A percentile compares a stretch with the other conserved stretches of the same genome.
phyloP scores from a whole-genome alignment of 2,888 invertebrate species.

The Pammene aurita region DNA sequence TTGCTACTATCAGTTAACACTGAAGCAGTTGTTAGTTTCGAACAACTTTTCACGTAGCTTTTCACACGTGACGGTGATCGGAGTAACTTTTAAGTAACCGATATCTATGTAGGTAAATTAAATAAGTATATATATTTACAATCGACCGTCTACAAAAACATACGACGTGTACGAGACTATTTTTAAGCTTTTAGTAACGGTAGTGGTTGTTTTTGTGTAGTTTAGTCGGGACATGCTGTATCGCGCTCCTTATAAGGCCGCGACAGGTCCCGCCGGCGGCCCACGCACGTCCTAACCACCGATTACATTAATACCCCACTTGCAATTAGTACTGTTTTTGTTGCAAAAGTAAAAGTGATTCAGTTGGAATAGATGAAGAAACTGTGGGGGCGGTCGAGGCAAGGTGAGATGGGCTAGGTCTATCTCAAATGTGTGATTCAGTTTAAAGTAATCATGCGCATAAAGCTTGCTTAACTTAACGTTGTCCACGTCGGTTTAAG shows the following conservation, averaged over 20 bases:
- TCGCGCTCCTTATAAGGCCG: slow-evolving; percentile 18
- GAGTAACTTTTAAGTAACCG: too few relatives aligned
- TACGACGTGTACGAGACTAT: background rate
- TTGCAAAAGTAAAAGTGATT: slow-evolving; percentile 32
- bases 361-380: slow-evolving; percentile 11
- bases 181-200: background rate
- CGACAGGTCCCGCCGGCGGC: slow-evolving; percentile 22
- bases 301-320: slow-evolving; percentile 17
- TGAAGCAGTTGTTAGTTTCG: too few relatives aligned
- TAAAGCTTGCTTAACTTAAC: too few relatives aligned
- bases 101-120: too few relatives aligned
- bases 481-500: too few relatives aligned
- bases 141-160: background rate
- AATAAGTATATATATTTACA: too few relatives aligned
- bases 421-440: too few relatives aligned
- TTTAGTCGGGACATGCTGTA: slow-evolving; percentile 17
- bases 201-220: background rate
- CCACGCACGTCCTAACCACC: slow-evolving; percentile 10
- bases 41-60: too few relatives aligned
- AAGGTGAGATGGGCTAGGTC: background rate
- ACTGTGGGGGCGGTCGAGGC: background rate
- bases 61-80: too few relatives aligned
- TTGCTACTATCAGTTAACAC: too few relatives aligned
- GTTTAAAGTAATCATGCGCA: too few relatives aligned
- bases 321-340: slow-evolving; percentile 26